A percentile compares a stretch with the other conserved stretches of the same genome.
Evolutionary conservation across 2,113 vertebrate genomes (phyloP).

Genomic region (Panurus biarmicus): DNA sequence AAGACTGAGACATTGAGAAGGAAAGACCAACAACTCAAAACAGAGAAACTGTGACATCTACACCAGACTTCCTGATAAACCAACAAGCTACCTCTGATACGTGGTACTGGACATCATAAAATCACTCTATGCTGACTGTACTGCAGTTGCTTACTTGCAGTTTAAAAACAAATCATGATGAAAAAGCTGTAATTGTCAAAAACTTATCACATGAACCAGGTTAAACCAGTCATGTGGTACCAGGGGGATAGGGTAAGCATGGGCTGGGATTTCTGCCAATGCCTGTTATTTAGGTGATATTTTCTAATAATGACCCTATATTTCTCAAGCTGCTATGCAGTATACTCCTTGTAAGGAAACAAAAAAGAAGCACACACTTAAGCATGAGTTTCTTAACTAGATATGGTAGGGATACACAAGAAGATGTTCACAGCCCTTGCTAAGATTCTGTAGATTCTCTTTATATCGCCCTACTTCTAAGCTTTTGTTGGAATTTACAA

Average conservation of each 20-base stretch:
- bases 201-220: not conserved
- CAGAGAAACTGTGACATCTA: not conserved
- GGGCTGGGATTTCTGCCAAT: not conserved
- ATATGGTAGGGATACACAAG: not conserved
- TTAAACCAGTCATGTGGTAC: not conserved
- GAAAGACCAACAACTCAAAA: not conserved
- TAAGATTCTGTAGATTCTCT: not conserved
- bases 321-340: not conserved
- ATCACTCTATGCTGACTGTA: not conserved
- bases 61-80: not conserved
- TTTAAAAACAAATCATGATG: not conserved
- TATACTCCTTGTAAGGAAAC: slow-evolving; percentile 29
- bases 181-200: not conserved
- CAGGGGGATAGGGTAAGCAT: not conserved
- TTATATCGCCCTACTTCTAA: not conserved
- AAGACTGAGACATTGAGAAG: not conserved
- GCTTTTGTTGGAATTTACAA: not conserved
- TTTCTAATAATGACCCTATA: not conserved
- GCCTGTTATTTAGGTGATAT: not conserved
- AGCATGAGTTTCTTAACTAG: not conserved
- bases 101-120: not conserved
- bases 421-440: not conserved
- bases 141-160: not conserved
- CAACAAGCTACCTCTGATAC: not conserved
- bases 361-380: not conserved